Percentiles rank a stretch among this genome's conserved stretches.
Conservation (phyloP, 2,888 invertebrate species). For the Drosophila melanosoma region DNA sequence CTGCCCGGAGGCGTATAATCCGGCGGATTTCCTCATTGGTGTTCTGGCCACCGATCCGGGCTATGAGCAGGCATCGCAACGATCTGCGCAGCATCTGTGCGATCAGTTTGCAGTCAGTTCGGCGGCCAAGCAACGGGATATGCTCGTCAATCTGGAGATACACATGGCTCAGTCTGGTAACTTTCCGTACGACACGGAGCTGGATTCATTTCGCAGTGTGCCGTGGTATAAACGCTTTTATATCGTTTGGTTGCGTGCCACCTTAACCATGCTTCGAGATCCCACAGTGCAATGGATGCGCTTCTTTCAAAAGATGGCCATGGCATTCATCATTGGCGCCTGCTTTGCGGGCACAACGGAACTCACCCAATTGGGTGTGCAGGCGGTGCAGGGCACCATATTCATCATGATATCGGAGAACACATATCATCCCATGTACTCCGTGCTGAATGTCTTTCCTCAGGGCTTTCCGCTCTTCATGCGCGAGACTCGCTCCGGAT, state of each 20-base stretch:
- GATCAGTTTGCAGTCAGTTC: constrained; percentile 92
- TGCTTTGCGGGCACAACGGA: constrained; percentile 92
- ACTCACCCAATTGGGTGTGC: constrained; percentile 92
- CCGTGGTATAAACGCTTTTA: constrained; percentile 90
- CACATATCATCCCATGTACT: constrained; percentile 96
- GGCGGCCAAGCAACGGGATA: constrained; percentile 90
- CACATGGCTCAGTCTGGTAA: constrained; percentile 87
- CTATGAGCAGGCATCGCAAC: constrained; percentile 89
- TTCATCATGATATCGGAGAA: constrained; percentile 96
- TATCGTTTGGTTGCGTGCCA: constrained; percentile 91
- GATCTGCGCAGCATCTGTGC: constrained; percentile 90
- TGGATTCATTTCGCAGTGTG: constrained; percentile 86
- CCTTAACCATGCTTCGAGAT: constrained; percentile 91
- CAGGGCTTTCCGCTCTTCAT: constrained; percentile 91
- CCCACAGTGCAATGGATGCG: constrained; percentile 91
- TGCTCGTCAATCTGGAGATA: constrained; percentile 90
- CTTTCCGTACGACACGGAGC: constrained; percentile 83
- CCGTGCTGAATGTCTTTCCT: constrained; percentile 93
- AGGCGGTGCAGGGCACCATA: constrained; percentile 93
- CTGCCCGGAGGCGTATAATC: constrained; percentile 93
- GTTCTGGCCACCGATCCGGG: constrained; percentile 92
- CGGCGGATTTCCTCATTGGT: constrained; percentile 95
- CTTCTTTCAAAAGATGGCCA: constrained; percentile 91
- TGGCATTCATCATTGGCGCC: constrained; percentile 92
- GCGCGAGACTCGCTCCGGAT: constrained; percentile 92